These are phyloP conservation scores for Ivindomyrus marchei DNA, from an alignment of 2,113 vertebrate species.

Conservation along the genomic window DNA sequence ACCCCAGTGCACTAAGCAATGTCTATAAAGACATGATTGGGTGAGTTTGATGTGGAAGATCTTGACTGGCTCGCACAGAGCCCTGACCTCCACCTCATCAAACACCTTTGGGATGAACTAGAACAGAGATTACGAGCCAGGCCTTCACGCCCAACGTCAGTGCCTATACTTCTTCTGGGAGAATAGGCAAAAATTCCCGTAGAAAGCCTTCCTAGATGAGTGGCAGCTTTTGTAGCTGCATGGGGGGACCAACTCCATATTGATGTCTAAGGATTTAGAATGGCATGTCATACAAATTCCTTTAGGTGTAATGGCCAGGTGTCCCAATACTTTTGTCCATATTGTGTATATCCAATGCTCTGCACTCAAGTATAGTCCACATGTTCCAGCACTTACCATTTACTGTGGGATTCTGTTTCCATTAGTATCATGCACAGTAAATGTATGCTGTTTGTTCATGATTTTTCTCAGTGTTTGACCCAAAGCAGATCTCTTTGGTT, in stretches of 20 bases:
- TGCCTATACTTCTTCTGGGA: neutral
- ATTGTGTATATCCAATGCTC: neutral
- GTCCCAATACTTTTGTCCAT: neutral
- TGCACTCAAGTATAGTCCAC: neutral
- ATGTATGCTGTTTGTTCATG: neutral
- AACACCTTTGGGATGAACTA: neutral
- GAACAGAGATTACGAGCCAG: too few species aligned
- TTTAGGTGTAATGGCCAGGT: neutral
- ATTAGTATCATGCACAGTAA: neutral
- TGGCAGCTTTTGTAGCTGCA: neutral
- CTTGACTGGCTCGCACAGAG: neutral
- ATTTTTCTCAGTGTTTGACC: neutral
- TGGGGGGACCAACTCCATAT: neutral
- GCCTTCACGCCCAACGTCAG: neutral
- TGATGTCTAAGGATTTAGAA: neutral
- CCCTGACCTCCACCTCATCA: neutral
- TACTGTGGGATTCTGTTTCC: neutral
- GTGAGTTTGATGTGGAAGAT: neutral
- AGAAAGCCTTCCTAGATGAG: neutral
- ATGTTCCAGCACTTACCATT: neutral
- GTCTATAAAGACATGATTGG: neutral
- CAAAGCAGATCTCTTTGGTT: neutral
- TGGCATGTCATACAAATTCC: neutral
- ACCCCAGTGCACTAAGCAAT: neutral
- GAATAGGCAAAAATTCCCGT: neutral